Percentiles rank a stretch among this genome's conserved stretches.
Evolutionary conservation across 2,113 vertebrate genomes (phyloP).

Genomic region (Smithornis capensis): DNA sequence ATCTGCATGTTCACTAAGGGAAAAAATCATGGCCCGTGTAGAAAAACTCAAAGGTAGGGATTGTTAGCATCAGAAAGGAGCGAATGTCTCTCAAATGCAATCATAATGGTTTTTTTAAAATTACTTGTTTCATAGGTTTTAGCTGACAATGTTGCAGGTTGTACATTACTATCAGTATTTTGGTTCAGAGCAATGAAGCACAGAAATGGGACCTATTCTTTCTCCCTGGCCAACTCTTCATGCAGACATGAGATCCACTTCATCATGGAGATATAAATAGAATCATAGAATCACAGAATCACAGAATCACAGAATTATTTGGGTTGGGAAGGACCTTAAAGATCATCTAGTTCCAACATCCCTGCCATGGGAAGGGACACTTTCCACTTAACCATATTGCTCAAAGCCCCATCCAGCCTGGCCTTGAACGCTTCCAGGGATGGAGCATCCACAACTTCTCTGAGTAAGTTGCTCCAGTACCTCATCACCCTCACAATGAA

Average conservation of each 20-base stretch:
- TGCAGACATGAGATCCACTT: not conserved
- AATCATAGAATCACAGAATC: not conserved
- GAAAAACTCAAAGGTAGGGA: not conserved
- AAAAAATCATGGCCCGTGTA: not conserved
- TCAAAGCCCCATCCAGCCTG: not conserved
- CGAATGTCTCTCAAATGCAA: not conserved
- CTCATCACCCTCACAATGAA: not conserved
- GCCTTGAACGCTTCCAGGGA: not conserved
- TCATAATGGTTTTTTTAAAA: fast-evolving
- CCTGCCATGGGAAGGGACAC: not conserved
- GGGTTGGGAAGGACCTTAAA: not conserved
- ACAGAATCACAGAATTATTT: not conserved
- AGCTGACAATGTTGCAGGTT: not conserved
- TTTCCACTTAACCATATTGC: not conserved
- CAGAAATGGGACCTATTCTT: not conserved
- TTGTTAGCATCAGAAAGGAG: not conserved
- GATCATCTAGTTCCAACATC: not conserved
- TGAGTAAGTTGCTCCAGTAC: not conserved
- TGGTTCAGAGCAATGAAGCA: not conserved
- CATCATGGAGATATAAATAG: not conserved
- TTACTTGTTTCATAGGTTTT: not conserved
- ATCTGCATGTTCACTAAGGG: not conserved
- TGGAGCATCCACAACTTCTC: not conserved
- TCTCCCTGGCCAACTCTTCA: not conserved
- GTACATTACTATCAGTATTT: not conserved